A percentile compares a stretch with the other conserved stretches of the same genome.
Conservation (phyloP, 2,113 vertebrate species). For the Paratilapia polleni region DNA sequence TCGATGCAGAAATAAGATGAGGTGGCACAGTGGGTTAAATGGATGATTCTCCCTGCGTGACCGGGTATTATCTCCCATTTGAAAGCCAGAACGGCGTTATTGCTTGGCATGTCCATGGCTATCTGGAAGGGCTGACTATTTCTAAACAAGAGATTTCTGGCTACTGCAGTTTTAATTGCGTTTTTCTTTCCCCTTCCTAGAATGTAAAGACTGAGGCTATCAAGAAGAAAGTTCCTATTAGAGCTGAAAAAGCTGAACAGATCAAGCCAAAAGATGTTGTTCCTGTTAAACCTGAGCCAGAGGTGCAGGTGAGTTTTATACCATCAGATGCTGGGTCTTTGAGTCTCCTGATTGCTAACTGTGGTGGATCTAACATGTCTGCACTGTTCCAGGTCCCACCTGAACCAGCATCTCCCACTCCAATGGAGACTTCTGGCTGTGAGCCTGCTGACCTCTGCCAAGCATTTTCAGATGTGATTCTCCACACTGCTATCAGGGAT, state of each 20-base stretch:
- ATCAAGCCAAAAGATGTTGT: conserved; percentile 26
- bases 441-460: conserved; percentile 77
- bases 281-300: conserved; percentile 27
- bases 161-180: not conserved
- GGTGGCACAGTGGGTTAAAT: too few relatives aligned
- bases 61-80: too few relatives aligned
- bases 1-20: too few relatives aligned
- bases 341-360: not conserved
- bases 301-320: conserved; percentile 32
- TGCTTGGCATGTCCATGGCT: too few relatives aligned
- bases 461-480: conserved; percentile 84
- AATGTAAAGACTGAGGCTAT: conserved; percentile 55
- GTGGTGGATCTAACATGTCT: not conserved
- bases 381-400: conserved; percentile 52
- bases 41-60: too few relatives aligned
- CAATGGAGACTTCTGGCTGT: conserved; percentile 81
- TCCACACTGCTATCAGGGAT: conserved; percentile 79
- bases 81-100: too few relatives aligned
- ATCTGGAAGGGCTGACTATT: too few relatives aligned
- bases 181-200: conserved; percentile 32
- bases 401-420: conserved; percentile 68
- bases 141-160: too few relatives aligned
- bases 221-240: conserved; percentile 54
- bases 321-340: too few relatives aligned
- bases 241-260: conserved; percentile 42